Base-by-base conservation (phyloP, 1,140 invertebrate species). In the Acyrthosiphon pisum region DNA sequence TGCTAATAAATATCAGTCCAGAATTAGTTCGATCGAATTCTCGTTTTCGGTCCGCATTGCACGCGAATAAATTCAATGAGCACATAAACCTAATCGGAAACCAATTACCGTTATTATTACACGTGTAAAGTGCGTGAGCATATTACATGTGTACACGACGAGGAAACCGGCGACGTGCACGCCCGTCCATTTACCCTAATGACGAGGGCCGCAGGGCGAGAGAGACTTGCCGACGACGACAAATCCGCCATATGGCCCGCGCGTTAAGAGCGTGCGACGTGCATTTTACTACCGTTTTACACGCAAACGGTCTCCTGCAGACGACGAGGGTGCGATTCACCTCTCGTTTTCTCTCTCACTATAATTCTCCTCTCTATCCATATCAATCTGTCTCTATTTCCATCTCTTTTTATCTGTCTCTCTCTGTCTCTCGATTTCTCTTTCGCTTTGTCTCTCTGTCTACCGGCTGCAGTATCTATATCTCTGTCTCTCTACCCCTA, bases 61-160 rank as follows among this genome's bases (percentile, higher is more conserved):
- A 76, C 60, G 60, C 60, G 60, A 76, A 60, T 60, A 41, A 60
- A 76, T 76, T 76, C 60, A n/a, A 76, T 18, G n/a, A 30, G 18
- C 81, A 37, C 81, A 41, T 41, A 83, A 46, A 86, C 37, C 83
- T 44, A 86, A 86, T 86, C 83, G 83, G 83, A 86, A 86, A 86
- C 83, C 41, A 86, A 41, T 86, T 86, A 86, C 37, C 41, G 60
- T 76, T 76, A 76, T 76, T 76, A 68, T 68, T n/a, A 60, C 56
- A 60, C 56, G 56, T 60, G 56, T 60, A 60, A 60, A 60, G 56
- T 60, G 56, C 56, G 56, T 60, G 56, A 30, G 56, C 14, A 11
- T 23, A 68, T 68, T 68, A 68, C 30, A 60, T 14, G 60, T n/a
- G 60, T n/a, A 68, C 30, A n/a, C 56, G 23, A 26, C 56, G 22